Percentiles rank a stretch among this genome's conserved stretches.
Evolutionary conservation across 2,888 invertebrate genomes (phyloP).

Genomic region (Andrena trimmerana): DNA sequence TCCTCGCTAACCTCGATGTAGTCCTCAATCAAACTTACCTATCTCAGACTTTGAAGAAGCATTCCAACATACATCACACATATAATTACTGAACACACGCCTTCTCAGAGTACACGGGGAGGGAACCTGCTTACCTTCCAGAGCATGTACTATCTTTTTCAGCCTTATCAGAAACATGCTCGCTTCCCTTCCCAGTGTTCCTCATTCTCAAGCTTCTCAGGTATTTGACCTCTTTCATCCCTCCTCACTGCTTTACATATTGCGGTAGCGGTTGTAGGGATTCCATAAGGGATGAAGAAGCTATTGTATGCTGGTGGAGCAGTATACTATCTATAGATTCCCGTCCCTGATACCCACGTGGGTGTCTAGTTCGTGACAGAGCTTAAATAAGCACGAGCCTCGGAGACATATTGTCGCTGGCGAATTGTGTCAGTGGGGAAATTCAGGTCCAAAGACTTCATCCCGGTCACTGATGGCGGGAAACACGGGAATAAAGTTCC

Average conservation of each 20-base stretch:
- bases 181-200: too few species aligned
- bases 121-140: too few species aligned
- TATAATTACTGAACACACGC: too few species aligned
- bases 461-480: not conserved
- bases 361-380: not conserved
- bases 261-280: not conserved
- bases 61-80: too few species aligned
- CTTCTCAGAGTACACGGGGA: too few species aligned
- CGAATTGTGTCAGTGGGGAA: not conserved
- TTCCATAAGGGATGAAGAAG: not conserved
- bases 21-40: too few species aligned
- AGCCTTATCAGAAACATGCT: not conserved
- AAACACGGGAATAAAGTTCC: not conserved
- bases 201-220: not conserved
- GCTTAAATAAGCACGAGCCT: not conserved
- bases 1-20: too few species aligned
- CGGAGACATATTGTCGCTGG: not conserved
- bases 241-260: not conserved
- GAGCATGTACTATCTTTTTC: too few species aligned
- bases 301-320: not conserved
- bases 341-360: not conserved
- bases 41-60: too few species aligned
- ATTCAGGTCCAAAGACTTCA: not conserved
- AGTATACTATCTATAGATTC: too few species aligned
- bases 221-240: not conserved